Evolutionary conservation across 2,113 vertebrate species (phyloP).

Genomic region (Gnathonemus longibarbis): DNA sequence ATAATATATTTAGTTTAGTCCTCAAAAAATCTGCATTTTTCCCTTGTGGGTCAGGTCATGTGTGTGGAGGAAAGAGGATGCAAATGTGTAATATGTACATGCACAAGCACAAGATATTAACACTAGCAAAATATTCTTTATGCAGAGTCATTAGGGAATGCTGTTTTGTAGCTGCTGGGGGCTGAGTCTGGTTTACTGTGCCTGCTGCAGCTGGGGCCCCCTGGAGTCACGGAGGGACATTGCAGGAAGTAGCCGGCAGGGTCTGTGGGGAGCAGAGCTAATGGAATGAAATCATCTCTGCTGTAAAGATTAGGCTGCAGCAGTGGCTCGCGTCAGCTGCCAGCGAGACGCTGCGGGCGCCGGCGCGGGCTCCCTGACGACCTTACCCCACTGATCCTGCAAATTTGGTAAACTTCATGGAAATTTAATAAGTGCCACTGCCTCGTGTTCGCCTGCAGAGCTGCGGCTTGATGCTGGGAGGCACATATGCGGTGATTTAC

Average conservation of each 20-base stretch:
- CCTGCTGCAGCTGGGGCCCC: constrained; percentile 50
- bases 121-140: neutral
- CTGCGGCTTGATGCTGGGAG: constrained; percentile 43
- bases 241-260: constrained; percentile 43
- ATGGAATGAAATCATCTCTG: constrained; percentile 75
- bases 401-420: constrained; percentile 57
- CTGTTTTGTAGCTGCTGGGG: neutral
- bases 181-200: constrained; percentile 56
- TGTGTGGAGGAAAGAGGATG: neutral
- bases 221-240: constrained; percentile 37
- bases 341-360: constrained; percentile 44
- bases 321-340: constrained; percentile 45
- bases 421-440: constrained; percentile 51
- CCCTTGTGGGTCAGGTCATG: neutral
- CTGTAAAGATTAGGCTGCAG: constrained; percentile 65
- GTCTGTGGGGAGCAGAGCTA: constrained; percentile 66
- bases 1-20: neutral
- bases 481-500: constrained; percentile 46
- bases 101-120: neutral
- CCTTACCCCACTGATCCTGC: constrained; percentile 41
- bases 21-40: neutral
- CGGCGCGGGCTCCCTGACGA: constrained; percentile 41
- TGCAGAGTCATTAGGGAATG: neutral
- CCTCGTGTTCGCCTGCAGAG: constrained; percentile 49
- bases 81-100: neutral